Percentiles rank a stretch among this genome's conserved stretches.
Evolutionary conservation across 2,797 vertebrate genomes (phyloP).

Genomic region (Brachymystax lenok): DNA sequence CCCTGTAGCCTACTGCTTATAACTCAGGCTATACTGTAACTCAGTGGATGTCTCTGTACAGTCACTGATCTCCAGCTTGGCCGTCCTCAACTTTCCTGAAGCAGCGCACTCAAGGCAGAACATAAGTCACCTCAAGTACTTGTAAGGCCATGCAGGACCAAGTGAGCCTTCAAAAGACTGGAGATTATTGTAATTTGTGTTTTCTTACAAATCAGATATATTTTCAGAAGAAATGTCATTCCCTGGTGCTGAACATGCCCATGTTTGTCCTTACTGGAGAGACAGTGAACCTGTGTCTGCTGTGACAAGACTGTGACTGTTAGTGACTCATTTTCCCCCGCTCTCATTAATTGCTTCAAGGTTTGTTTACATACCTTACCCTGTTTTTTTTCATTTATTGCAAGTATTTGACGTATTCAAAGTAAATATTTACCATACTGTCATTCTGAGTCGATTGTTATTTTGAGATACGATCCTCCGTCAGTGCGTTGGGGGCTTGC

Average conservation of each 20-base stretch:
- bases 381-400: background rate
- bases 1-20: too few species aligned
- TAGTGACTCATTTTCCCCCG: background rate
- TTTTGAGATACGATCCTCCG: background rate
- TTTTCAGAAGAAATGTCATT: background rate
- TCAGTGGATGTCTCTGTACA: background rate
- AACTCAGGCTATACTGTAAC: background rate
- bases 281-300: too few species aligned
- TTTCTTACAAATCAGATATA: background rate
- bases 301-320: background rate
- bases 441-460: slow-evolving; percentile 8
- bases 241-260: background rate
- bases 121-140: too few species aligned
- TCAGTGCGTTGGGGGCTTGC: slow-evolving; percentile 12
- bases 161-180: too few species aligned
- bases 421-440: slow-evolving; percentile 16
- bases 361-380: slow-evolving; percentile 9
- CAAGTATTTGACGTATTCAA: slow-evolving; percentile 4
- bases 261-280: background rate
- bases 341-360: background rate
- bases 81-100: background rate
- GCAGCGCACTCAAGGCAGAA: background rate
- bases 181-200: background rate
- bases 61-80: background rate
- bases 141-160: too few species aligned